Conservation (phyloP, 2,797 vertebrate species). For the Alcedo atthis region DNA sequence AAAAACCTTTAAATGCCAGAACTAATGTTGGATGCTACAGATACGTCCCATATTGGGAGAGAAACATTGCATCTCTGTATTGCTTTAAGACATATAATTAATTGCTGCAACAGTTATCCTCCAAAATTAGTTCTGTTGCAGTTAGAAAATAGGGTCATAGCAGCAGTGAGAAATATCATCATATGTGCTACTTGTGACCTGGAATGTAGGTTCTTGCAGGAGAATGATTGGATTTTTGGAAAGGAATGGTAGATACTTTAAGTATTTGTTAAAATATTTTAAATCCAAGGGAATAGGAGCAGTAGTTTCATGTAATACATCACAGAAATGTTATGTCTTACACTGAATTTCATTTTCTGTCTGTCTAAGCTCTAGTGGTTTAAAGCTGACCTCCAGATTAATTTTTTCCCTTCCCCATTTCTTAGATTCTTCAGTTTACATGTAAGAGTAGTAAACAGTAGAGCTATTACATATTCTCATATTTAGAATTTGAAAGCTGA, state of each 20-base stretch:
- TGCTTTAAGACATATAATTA: background rate
- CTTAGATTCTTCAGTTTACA: slow-evolving; percentile 18
- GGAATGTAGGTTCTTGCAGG: background rate
- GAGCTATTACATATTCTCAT: background rate
- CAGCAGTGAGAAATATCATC: background rate
- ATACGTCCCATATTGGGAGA: background rate
- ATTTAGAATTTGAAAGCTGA: slow-evolving; percentile 26
- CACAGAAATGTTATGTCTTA: background rate
- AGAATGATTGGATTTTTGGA: background rate
- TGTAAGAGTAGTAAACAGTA: slow-evolving; percentile 13
- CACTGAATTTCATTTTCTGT: background rate
- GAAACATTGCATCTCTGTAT: background rate
- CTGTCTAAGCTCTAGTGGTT: background rate
- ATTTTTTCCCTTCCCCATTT: background rate
- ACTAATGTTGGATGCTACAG: background rate
- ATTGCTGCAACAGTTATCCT: background rate
- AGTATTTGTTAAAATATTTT: background rate
- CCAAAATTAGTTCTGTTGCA: background rate
- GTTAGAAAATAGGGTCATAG: background rate
- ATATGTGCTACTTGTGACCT: background rate
- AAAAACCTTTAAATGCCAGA: background rate
- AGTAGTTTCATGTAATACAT: background rate
- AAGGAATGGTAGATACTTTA: background rate
- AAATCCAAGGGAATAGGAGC: background rate
- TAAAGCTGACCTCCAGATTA: background rate